These are phyloP conservation scores for Pasiphila rectangulata DNA, from an alignment of 2,888 invertebrate genomes.

Conservation along the genomic window DNA sequence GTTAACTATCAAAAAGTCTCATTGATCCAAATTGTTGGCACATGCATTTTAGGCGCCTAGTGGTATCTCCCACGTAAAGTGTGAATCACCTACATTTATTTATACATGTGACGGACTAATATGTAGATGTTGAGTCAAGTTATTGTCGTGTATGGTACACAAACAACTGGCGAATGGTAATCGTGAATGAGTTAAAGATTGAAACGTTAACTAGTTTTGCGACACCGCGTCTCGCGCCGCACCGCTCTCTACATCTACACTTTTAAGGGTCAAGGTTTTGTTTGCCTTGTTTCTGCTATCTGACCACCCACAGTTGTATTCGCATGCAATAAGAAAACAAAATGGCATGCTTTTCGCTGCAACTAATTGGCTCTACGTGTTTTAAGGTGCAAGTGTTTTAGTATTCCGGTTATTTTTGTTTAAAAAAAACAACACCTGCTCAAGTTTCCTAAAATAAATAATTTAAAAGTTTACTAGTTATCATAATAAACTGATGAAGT, in stretches of 20 bases:
- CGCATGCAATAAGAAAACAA: slow-evolving; percentile 19
- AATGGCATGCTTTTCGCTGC: slow-evolving; percentile 11
- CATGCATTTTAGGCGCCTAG: slow-evolving; percentile 23
- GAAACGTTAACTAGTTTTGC: slow-evolving; percentile 28
- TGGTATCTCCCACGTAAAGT: slow-evolving; percentile 39
- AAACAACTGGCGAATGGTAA: slow-evolving; percentile 26
- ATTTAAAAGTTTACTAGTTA: no score
- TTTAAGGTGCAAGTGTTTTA: no score
- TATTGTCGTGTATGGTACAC: slow-evolving; percentile 33
- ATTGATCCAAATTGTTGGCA: slow-evolving; percentile 13
- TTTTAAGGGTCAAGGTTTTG: slow-evolving; percentile 31
- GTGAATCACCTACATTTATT: slow-evolving; percentile 43
- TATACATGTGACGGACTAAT: slow-evolving; percentile 30
- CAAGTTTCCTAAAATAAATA: no score
- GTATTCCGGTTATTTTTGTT: no score
- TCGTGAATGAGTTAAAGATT: slow-evolving; percentile 31
- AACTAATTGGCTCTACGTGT: slow-evolving; percentile 4
- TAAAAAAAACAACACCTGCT: no score
- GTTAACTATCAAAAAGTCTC: slow-evolving; percentile 1
- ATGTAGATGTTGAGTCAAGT: slow-evolving; percentile 41
- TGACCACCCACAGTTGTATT: slow-evolving; percentile 29
- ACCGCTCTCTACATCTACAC: slow-evolving; percentile 11
- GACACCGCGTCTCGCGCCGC: slow-evolving; percentile 18
- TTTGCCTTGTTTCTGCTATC: slow-evolving; percentile 27
- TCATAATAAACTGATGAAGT: no score